phyloP scores from a whole-genome alignment of 2,113 vertebrate species.

The Lipophrys pholis region DNA sequence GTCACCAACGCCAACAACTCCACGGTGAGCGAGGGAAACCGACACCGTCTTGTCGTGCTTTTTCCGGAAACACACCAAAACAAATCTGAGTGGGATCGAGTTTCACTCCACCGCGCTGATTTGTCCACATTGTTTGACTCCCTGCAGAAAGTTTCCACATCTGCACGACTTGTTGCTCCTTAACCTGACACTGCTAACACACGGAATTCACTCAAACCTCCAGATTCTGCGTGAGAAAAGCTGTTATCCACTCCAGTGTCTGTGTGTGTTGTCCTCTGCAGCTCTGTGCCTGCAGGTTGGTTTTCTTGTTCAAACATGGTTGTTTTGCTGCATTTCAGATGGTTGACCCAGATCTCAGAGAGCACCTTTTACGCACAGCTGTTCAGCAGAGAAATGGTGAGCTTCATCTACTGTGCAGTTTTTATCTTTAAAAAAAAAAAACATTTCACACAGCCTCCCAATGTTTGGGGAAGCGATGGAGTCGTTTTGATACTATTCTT shows the following conservation, averaged over 20 bases:
- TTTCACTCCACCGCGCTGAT: neutral
- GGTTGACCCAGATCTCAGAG: slow-evolving; percentile 51
- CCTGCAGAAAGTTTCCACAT: slow-evolving; percentile 18
- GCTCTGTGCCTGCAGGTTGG: neutral
- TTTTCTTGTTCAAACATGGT: slow-evolving; percentile 2
- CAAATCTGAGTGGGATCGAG: neutral
- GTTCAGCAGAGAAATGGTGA: slow-evolving; percentile 60
- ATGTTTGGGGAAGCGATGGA: too few relatives aligned
- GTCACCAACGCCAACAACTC: slow-evolving; percentile 14
- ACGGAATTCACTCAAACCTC: too few relatives aligned
- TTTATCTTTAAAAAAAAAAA: neutral
- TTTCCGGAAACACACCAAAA: neutral
- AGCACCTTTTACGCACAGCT: slow-evolving; percentile 26
- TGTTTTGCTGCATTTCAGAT: slow-evolving; percentile 66
- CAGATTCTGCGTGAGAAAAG: too few relatives aligned
- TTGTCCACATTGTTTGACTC: slow-evolving; percentile 28
- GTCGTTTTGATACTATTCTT: too few relatives aligned
- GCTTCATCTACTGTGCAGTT: neutral
- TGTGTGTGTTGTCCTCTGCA: neutral
- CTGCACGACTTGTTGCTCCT: neutral
- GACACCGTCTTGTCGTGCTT: accelerated
- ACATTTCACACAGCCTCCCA: too few relatives aligned
- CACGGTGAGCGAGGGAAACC: slow-evolving; percentile 46
- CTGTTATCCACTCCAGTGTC: neutral
- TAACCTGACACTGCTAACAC: neutral